Base-by-base conservation (phyloP, 2,888 invertebrate genomes). In the Pteria penguin region DNA sequence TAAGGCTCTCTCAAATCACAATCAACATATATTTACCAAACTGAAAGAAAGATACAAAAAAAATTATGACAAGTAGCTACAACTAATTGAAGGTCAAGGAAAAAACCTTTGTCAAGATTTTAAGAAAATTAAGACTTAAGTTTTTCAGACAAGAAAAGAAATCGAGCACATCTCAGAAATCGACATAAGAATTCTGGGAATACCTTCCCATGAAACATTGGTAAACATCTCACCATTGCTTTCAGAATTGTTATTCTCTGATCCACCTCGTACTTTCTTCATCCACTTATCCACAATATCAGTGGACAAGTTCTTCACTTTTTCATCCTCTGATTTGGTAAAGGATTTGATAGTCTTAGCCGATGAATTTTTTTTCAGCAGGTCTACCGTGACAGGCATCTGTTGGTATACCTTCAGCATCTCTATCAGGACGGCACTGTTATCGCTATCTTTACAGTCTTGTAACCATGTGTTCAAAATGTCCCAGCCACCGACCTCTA, bases 401-500 rank as follows among this genome's bases (percentile, higher is more conserved):
- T 96, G 93, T 65, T 97, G 93, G 71, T 98, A 94, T 33, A 98
- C 94, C 91, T 96, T 96, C 82, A 98, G 93, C 75, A 98, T 94
- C 93, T 98, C 97, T 87, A 95, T 94, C 22, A 98, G 95, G 60
- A 98, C 94, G 11, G 97, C 95, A 95, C 96, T 96, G 93, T 98
- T 97, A 91, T 95, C 95, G 8, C 95, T 95, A 22, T 95, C 94
- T 81, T 96, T 96, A 68, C 96, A 96, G 91, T 97, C 97, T 75
- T 96, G 96, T 68, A 98, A 93, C 98, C 98, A 99, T 86, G 94
- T 94, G 89, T 97, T 96, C 61, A 97, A 95, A 75, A 97, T 94
- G 84, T 95, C 94, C 98, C 98, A 99, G 61, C 98, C 98, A 82
- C 97, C 97, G 76, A 95, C 95, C 75, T 95, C 95, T 95, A 98